Evolutionary conservation across 2,888 invertebrate genomes (phyloP), one percentile per base, ranked within the genome.

Genomic region (Brachyopa scutellaris): DNA sequence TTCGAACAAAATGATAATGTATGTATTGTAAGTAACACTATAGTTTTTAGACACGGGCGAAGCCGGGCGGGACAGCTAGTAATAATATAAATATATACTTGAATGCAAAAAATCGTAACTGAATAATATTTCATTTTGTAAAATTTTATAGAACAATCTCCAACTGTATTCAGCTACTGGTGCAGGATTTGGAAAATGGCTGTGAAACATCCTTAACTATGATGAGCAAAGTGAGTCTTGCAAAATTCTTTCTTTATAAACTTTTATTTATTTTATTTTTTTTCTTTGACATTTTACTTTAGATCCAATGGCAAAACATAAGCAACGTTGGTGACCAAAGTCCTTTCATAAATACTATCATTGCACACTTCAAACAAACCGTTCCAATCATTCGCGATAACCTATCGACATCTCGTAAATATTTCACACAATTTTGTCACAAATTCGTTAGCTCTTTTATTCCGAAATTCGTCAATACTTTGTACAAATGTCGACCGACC

Each of bases 311-410:
- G 99, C 94, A 96, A 85, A 94, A 95, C 64, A 94, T 99, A 66
- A 97, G 97, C 89, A 94, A 95, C 29, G 99, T 99, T 0, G 99
- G 99, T 9, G 99, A 99, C 90, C 99, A 99, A 90, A 98, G 98
- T 88, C 93, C 95, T 0, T 99, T 99, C 90, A 96, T 99, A 9
- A 96, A 97, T 0, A 95, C 96, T 1, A 95, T 99, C 45, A 94
- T 96, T 1, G 93, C 94, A 85, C 96, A 98, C 87, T 92, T 99
- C 13, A 95, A 96, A 86, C 95, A 95, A 86, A 94, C 95, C 0
- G 94, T 99, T 13, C 99, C 99, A 0, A 92, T 94, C n/a, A 93
- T 99, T 1, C 91, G 99, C 59, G 98, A 98, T 88, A 95, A 96
- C 87, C 92, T 99, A 1, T 93, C 96, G 0, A 95, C 97, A 0